A percentile compares a stretch with the other conserved stretches of the same genome.
phyloP scores from a whole-genome alignment of 2,113 vertebrate genomes.

The Chitala chitala region DNA sequence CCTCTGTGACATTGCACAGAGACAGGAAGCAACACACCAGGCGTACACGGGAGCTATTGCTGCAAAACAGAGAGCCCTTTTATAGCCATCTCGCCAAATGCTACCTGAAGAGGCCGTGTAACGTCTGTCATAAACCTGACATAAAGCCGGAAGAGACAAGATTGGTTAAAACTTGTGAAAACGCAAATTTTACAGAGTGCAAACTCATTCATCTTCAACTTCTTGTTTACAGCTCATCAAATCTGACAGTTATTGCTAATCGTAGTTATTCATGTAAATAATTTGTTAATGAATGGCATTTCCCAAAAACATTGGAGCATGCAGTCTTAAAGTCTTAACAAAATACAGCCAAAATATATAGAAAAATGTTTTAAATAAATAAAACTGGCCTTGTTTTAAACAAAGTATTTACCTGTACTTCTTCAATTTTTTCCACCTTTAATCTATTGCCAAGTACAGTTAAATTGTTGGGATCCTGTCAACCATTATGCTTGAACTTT shows the following conservation, averaged over 20 bases:
- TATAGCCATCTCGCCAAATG: constrained; percentile 56
- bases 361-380: constrained; percentile 28
- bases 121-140: constrained; percentile 15
- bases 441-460: constrained; percentile 23
- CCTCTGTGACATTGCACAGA: constrained; percentile 29
- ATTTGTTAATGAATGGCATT: not conserved
- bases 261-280: constrained; percentile 10
- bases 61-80: constrained; percentile 71
- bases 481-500: constrained; percentile 25
- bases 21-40: constrained; percentile 51
- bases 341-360: constrained; percentile 34
- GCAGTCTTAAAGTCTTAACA: constrained; percentile 26
- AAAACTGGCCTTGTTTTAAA: not conserved
- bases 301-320: constrained; percentile 9
- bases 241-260: constrained; percentile 66
- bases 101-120: constrained; percentile 46
- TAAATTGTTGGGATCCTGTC: constrained; percentile 30
- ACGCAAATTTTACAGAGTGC: constrained; percentile 26
- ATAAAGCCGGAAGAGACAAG: constrained; percentile 34
- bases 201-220: constrained; percentile 44
- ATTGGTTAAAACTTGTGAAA: constrained; percentile 29
- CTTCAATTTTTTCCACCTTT: not conserved
- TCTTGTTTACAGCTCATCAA: constrained; percentile 38
- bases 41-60: constrained; percentile 74
- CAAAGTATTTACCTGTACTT: constrained; percentile 20